Base-by-base conservation (phyloP, 2,113 vertebrate genomes). In the Catharus fuscescens region DNA sequence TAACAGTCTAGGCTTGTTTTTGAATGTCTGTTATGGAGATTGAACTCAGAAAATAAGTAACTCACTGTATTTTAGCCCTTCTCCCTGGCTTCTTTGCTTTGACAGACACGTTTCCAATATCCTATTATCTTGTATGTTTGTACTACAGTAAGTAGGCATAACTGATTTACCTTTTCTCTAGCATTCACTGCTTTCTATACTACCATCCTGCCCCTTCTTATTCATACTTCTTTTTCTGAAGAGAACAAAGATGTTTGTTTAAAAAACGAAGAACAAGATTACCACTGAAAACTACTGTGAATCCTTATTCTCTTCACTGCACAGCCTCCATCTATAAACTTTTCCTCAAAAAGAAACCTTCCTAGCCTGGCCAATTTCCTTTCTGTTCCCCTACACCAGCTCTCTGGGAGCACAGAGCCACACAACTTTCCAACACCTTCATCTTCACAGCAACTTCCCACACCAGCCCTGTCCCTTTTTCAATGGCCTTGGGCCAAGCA, bases 51-150 rank as follows among this genome's bases (percentile, higher is more conserved):
- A 93, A 90, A 90, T 40, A 83, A 44, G 50, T 67, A 77, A 80
- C 17, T 84, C 66, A 53, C 50, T 56, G 78, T 45, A 23, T 79
- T 52, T 94, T 86, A 44, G 60, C 71, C 76, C 90, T 93, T 92
- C 64, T 94, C 48, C 40, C 28, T 32, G 40, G 12, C 48, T 90
- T 71, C 59, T 96, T 95, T 91, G n/a, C 87, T 96, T 90, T 95
- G 90, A 88, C 67, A 86, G 74, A 86, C 71, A 90, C 2, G 12
- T 95, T 96, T 84, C 64, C 67, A 94, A 92, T 90, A 96, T 79
- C 79, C 52, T 83, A 60, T 86, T 95, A 92, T 83, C 90, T 67
- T 88, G 12, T 38, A 32, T 86, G 92, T 83, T 93, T 92, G 65
- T 92, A 56, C 79, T 86, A 71, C 79, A 90, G 71, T 86, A 94